These are phyloP conservation scores for Spodoptera litura DNA, from an alignment of 1,140 invertebrate genomes.

Conservation along the genomic window DNA sequence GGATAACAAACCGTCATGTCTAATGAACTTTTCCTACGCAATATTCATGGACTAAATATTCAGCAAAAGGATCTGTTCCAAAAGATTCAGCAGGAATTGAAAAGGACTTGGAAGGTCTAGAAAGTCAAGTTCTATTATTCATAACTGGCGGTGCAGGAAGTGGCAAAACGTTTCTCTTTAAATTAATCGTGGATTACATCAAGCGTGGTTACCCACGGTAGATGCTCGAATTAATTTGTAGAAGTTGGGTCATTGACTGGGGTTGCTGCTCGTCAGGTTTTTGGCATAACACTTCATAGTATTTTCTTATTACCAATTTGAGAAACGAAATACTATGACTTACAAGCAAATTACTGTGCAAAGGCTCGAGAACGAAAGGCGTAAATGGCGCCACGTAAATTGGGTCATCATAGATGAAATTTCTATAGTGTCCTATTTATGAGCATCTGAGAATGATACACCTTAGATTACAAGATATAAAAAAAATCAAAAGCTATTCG, in stretches of 20 bases:
- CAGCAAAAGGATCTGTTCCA: not conserved
- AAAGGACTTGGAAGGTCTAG: not conserved
- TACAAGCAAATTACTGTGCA: not conserved
- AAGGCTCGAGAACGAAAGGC: not conserved
- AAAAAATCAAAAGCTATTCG: not conserved
- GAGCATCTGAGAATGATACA: not conserved
- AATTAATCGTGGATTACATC: not conserved
- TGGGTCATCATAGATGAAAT: not conserved
- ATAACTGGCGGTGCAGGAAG: conserved; percentile 8
- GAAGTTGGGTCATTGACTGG: conserved; percentile 9
- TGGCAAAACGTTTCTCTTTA: not conserved
- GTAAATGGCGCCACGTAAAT: conserved; percentile 4
- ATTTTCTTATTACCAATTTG: no score
- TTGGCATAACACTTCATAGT: not conserved
- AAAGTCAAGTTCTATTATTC: not conserved
- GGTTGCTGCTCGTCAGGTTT: conserved; percentile 18
- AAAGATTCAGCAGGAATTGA: not conserved
- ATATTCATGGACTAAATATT: not conserved
- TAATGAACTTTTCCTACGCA: conserved; percentile 49
- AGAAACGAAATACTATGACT: conserved; percentile 1
- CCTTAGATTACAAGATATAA: not conserved
- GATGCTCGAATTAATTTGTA: not conserved
- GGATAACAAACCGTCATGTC: conserved; percentile 43
- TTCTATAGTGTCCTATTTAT: conserved; percentile 5
- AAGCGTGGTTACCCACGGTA: not conserved